phyloP scores from a whole-genome alignment of 1,140 invertebrate genomes.

The Medauroidea extradentata region DNA sequence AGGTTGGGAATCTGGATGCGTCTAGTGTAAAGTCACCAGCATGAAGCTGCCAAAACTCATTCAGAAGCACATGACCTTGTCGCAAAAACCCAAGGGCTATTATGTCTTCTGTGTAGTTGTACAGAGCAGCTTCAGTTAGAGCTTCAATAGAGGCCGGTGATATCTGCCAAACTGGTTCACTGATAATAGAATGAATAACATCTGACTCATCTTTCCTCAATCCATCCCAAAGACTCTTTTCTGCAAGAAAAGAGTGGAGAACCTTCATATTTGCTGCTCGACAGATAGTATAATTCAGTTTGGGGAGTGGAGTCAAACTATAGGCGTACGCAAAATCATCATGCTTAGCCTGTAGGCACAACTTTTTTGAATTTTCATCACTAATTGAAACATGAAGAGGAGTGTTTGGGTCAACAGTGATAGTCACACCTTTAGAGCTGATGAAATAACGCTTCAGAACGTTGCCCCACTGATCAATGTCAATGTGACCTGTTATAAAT shows the following conservation, averaged over 20 bases:
- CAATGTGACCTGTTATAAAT: conserved; percentile 77
- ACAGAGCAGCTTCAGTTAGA: conserved; percentile 61
- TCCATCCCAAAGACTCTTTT: conserved; percentile 76
- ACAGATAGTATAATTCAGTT: conserved; percentile 82
- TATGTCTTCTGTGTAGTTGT: conserved; percentile 77
- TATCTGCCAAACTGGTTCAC: conserved; percentile 81
- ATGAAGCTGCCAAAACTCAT: conserved; percentile 79
- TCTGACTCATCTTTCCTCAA: conserved; percentile 68
- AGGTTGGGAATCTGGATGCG: conserved; percentile 61
- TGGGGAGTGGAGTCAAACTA: conserved; percentile 54
- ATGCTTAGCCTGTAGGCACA: conserved; percentile 69
- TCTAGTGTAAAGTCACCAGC: conserved; percentile 76
- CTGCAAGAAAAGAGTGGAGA: conserved; percentile 65
- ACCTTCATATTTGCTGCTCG: conserved; percentile 70
- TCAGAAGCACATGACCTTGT: conserved; percentile 75
- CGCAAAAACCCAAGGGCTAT: conserved; percentile 67
- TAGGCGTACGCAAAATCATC: conserved; percentile 75
- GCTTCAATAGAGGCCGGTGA: conserved; percentile 57
- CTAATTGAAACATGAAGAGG: conserved; percentile 77
- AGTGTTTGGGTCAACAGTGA: conserved; percentile 68
- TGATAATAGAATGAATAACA: conserved; percentile 67
- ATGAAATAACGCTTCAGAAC: conserved; percentile 78
- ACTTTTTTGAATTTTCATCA: conserved; percentile 43
- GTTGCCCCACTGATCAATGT: conserved; percentile 72
- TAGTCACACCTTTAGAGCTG: conserved; percentile 75